Evolutionary conservation across 2,888 invertebrate species (phyloP), one percentile per base, ranked within the genome.

Genomic region (Polylopha cassiicola): DNA sequence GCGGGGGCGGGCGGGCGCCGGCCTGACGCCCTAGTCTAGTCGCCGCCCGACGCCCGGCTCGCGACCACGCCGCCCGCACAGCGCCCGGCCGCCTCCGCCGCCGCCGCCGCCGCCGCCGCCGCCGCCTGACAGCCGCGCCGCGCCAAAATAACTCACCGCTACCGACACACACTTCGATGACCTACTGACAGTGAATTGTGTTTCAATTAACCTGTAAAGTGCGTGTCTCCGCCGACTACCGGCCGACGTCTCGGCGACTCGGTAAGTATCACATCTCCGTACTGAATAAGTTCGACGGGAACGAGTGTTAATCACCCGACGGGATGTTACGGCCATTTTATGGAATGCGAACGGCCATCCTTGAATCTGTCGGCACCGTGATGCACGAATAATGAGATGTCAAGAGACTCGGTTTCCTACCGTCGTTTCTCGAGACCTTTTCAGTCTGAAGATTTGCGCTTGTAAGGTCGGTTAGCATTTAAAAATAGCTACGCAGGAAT

Each of bases 271-370:
- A 27, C 15, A 43, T 38, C 38, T 46, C 49, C 44, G 44, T 55
- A 39, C 36, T 21, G 39, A 46, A 51, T 48, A 58, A 65, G 56
- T 66, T 68, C 62, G 53, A 58, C 61, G 55, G 9, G 18, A 14
- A 30, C n/a, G n/a, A 57, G 57, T 74, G 70, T 72, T 70, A 66
- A 73, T 70, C 65, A 69, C 54, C 58, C 61, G 60, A 53, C 64
- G 69, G 61, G 53, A 54, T 53, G 59, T 58, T 75, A 73, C 80
- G 77, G 79, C 78, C 77, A 80, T 79, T 79, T 80, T 78, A 79
- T 72, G 70, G 65, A 65, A 70, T 69, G 61, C 61, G 54, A 67
- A 59, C 66, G 58, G 61, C 58, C 73, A 80, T 77, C 79, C 79
- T 81, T 80, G 79, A 73, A 65, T 61, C 61, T 58, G 61, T 66